A percentile compares a stretch with the other conserved stretches of the same genome.
Conservation (phyloP, 2,888 invertebrate genomes). For the Drosophila neotestacea region DNA sequence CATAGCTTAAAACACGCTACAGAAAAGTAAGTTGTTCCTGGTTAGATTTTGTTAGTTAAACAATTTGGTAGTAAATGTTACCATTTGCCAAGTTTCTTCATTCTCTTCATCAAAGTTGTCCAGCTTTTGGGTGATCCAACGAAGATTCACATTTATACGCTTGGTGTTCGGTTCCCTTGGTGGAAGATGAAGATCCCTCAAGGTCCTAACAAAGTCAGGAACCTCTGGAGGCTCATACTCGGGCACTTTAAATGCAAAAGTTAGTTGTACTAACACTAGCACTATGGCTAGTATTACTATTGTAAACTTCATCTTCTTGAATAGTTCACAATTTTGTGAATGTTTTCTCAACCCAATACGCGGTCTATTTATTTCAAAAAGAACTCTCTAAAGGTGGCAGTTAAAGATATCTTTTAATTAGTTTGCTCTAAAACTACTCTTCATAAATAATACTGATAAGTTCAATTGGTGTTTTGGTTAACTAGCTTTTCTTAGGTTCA, state of each 20-base stretch:
- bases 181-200: conserved; percentile 50
- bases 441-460: conserved; percentile 1
- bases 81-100: conserved; percentile 86
- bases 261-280: conserved; percentile 29
- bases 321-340: conserved; percentile 47
- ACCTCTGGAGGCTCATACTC: background rate
- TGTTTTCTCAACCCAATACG: conserved; percentile 41
- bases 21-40: background rate
- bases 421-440: background rate
- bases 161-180: conserved; percentile 9
- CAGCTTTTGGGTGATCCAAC: conserved; percentile 86
- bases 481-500: background rate
- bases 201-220: conserved; percentile 37
- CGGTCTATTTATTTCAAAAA: conserved; percentile 61
- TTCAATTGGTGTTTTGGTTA: conserved; percentile 5
- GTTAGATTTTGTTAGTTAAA: background rate
- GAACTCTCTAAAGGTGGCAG: background rate
- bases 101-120: conserved; percentile 87
- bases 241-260: conserved; percentile 14
- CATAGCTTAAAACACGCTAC: conserved; percentile 85
- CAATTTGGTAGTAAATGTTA: conserved; percentile 7
- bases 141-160: conserved; percentile 50
- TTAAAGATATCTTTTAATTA: conserved; percentile 37
- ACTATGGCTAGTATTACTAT: conserved; percentile 25
- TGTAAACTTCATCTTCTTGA: conserved; percentile 50